Conservation (phyloP, 2,113 vertebrate genomes). For the Sinocyclocheilus anshuiensis region DNA sequence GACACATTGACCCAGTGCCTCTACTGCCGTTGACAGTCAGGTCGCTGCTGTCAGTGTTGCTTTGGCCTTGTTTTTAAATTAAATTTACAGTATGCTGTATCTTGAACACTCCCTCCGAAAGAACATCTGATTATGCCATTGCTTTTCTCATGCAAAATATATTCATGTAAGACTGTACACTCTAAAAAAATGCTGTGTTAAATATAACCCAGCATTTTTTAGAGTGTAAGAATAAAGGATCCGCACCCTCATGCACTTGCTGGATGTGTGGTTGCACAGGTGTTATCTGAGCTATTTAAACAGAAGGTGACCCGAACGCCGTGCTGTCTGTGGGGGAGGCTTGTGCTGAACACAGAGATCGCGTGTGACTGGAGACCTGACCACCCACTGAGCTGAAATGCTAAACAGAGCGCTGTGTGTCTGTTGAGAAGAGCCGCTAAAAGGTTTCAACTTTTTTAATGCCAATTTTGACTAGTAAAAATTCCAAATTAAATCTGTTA, state of each 20-base stretch:
- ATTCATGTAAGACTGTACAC: not conserved
- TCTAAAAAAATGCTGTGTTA: too few relatives aligned
- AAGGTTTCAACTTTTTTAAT: conserved; percentile 6
- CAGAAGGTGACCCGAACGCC: conserved; percentile 30
- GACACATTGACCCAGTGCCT: not conserved
- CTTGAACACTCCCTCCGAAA: not conserved
- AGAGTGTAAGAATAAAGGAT: not conserved
- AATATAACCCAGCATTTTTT: too few relatives aligned
- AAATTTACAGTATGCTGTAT: not conserved
- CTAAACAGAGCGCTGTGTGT: conserved; percentile 16
- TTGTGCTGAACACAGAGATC: conserved; percentile 55
- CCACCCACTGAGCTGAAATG: conserved; percentile 71
- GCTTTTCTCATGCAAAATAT: not conserved
- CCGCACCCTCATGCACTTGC: not conserved
- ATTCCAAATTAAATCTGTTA: not conserved
- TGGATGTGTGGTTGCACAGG: conserved; percentile 1
- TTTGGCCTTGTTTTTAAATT: not conserved
- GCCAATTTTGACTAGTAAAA: too few relatives aligned
- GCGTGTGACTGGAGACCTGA: conserved; percentile 55
- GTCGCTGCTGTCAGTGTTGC: conserved; percentile 9
- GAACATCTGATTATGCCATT: not conserved
- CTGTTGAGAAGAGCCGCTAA: conserved; percentile 53
- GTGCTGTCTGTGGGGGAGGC: conserved; percentile 31
- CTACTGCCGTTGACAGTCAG: conserved; percentile 46
- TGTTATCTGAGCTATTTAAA: conserved; percentile 43